Conservation (phyloP, 1,140 invertebrate species). For the Drosophila trapezifrons region DNA sequence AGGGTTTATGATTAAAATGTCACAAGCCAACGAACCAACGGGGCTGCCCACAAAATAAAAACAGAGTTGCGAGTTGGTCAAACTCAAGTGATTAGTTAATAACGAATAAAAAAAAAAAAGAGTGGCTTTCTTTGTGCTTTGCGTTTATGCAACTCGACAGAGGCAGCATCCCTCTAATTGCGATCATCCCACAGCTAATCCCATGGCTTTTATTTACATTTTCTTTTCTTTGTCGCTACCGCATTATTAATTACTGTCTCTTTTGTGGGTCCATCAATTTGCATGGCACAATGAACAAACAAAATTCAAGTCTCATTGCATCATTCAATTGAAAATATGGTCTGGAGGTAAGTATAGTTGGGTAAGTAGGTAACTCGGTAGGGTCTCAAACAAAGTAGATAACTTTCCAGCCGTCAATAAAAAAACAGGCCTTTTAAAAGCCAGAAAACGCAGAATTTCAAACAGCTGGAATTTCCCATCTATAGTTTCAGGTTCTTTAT, state of each 20-base stretch:
- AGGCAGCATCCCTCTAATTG: conserved; percentile 37
- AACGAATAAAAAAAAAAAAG: conserved; percentile 17
- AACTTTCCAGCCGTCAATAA: not conserved
- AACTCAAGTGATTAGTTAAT: conserved; percentile 66
- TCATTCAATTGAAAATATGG: conserved; percentile 31
- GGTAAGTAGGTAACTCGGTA: conserved; percentile 3
- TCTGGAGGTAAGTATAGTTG: not conserved
- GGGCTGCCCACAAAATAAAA: conserved; percentile 38
- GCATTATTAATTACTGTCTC: conserved; percentile 36
- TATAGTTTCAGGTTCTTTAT: conserved; percentile 7
- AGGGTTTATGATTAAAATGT: conserved; percentile 70
- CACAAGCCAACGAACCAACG: conserved; percentile 67
- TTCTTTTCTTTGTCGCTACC: conserved; percentile 21
- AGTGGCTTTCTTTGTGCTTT: conserved; percentile 42
- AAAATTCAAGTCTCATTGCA: conserved; percentile 45
- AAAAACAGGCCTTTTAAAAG: not conserved
- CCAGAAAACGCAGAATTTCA: not conserved
- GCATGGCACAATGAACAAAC: conserved; percentile 36
- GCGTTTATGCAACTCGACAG: conserved; percentile 42
- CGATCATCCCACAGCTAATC: conserved; percentile 43
- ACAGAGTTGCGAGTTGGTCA: conserved; percentile 43
- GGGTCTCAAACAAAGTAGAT: not conserved
- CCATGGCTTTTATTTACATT: conserved; percentile 20
- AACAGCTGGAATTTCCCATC: conserved; percentile 14
- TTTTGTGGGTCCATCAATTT: conserved; percentile 32